These are phyloP conservation scores for Epinotia demarniana DNA, from an alignment of 2,888 invertebrate genomes.

Conservation along the genomic window DNA sequence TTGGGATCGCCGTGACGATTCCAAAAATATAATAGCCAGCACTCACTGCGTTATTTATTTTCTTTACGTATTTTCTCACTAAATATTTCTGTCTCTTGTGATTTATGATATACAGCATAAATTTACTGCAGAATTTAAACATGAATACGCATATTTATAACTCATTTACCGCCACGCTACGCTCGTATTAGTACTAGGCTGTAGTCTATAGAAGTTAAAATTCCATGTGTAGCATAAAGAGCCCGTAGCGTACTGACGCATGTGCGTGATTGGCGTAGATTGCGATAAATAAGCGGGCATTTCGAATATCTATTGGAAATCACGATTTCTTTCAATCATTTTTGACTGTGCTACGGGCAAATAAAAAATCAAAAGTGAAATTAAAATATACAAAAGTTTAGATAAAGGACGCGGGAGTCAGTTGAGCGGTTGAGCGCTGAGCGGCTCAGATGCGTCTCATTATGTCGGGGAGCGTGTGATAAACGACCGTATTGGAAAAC, in stretches of 20 bases:
- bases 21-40: conserved; percentile 32
- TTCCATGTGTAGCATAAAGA: too few relatives aligned
- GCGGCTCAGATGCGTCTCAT: conserved; percentile 76
- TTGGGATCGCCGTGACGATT: conserved; percentile 36
- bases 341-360: background rate
- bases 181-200: too few relatives aligned
- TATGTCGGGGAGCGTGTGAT: conserved; percentile 79
- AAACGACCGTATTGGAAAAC: conserved; percentile 81
- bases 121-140: conserved; percentile 15
- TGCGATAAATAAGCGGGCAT: background rate
- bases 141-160: background rate
- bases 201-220: too few relatives aligned
- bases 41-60: conserved; percentile 32
- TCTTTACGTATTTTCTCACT: conserved; percentile 24
- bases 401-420: conserved; percentile 23
- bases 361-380: background rate
- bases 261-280: too few relatives aligned
- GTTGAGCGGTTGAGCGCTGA: conserved; percentile 47
- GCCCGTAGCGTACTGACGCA: too few relatives aligned
- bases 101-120: conserved; percentile 30
- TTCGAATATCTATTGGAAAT: background rate
- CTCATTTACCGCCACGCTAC: too few relatives aligned
- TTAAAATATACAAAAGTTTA: conserved; percentile 30
- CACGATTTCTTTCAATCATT: background rate
- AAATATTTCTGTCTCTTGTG: conserved; percentile 35